Base-by-base conservation (phyloP, 2,888 invertebrate species). In the Carpatolechia fugitivella region DNA sequence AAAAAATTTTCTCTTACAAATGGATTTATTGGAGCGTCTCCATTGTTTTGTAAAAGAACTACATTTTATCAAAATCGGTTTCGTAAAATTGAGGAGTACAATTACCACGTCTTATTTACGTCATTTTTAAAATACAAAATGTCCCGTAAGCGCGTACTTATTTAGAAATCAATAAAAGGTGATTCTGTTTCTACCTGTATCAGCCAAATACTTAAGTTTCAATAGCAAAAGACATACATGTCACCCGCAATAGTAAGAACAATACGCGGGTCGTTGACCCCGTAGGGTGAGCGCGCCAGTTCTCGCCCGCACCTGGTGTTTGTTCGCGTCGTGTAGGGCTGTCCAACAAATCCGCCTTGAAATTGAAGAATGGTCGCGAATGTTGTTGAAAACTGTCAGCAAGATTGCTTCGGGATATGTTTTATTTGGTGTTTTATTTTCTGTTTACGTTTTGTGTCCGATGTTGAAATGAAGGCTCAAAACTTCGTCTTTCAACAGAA, bases 291-390 rank as follows among this genome's bases (percentile, higher is more conserved):
- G 40, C 11, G 55, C 50, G 8, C 52, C 41, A 41, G 35, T 49
- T 41, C 13, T 51, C 41, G 50, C 35, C n/a, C 24, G 24, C 54
- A 52, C 44, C 65, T 64, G 66, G 66, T 68, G 67, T 60, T 49
- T 48, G 48, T 59, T 63, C 51, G 24, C 63, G 61, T 65, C 66
- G 63, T 14, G 14, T 31, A 47, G 47, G 47, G 47, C 11, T 47
- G 47, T 47, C 30, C 47, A 16, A 14, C 44, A 13, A 44, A 44
- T 44, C 44, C 44, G 44, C n/a, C 13, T 44, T 44, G 44, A 44
- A 44, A 29, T 44, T 44, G 44, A 44, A 44, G n/a, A 44, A 44
- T 44, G 29, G 13, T 44, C 29, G 29, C 29, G 44, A 13, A 44
- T 44, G 13, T 29, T n/a, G 44, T 10, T 44, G 44, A 44, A 14